A percentile compares a stretch with the other conserved stretches of the same genome.
These are phyloP conservation scores for Colostygia pectinataria DNA, from an alignment of 2,888 invertebrate species.

Conservation along the genomic window DNA sequence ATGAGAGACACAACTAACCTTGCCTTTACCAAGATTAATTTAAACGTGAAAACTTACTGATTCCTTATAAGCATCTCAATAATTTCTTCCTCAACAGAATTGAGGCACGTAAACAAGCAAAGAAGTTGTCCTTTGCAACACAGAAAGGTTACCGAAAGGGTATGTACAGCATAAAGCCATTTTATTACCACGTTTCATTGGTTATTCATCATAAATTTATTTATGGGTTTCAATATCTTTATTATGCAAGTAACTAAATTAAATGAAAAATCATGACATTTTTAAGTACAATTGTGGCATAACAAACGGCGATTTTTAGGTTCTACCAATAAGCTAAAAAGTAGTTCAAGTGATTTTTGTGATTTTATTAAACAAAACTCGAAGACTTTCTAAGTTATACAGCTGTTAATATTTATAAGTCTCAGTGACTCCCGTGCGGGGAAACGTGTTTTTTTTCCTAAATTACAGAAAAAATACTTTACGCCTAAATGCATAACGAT, in stretches of 20 bases:
- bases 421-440: slow-evolving; percentile 3
- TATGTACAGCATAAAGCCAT: slow-evolving; percentile 4
- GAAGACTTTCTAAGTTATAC: too few species aligned
- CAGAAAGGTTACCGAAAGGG: slow-evolving; percentile 28
- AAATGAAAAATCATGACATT: too few species aligned
- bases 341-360: too few species aligned
- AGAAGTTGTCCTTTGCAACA: slow-evolving; percentile 25
- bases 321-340: too few species aligned
- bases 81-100: slow-evolving; percentile 22
- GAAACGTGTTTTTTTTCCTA: slow-evolving; percentile 6
- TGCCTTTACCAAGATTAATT: not conserved
- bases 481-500: slow-evolving; percentile 6
- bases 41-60: not conserved
- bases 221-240: too few species aligned
- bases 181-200: not conserved
- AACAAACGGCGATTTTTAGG: too few species aligned
- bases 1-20: not conserved
- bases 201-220: too few species aligned
- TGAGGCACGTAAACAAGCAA: not conserved
- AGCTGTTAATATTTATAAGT: too few species aligned
- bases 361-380: too few species aligned
- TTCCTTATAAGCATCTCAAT: slow-evolving; percentile 22
- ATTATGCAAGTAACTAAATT: too few species aligned
- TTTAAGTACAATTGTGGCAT: too few species aligned
- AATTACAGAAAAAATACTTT: slow-evolving; percentile 4